Evolutionary conservation across 2,113 vertebrate genomes (phyloP).

Genomic region (Haemorhous mexicanus): DNA sequence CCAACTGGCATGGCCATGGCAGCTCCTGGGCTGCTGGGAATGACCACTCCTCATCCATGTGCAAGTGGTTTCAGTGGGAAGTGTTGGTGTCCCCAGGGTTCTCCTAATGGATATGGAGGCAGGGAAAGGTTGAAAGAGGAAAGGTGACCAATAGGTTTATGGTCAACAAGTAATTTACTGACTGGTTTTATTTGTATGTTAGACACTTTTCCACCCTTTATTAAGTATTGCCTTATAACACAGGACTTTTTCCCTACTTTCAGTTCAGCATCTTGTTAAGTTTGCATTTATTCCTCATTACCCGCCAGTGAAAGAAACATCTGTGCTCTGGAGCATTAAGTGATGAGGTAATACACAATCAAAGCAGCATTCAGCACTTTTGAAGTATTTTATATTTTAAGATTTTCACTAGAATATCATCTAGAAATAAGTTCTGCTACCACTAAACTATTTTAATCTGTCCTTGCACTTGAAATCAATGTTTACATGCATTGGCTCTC

Average conservation of each 20-base stretch:
- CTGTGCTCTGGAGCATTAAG: not conserved
- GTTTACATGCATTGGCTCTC: not conserved
- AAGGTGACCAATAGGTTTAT: not conserved
- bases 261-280: not conserved
- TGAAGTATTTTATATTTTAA: not conserved
- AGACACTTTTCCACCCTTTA: not conserved
- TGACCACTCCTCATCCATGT: not conserved
- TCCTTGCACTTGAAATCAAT: not conserved
- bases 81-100: not conserved
- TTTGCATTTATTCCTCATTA: not conserved
- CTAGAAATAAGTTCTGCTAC: not conserved
- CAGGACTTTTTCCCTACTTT: not conserved
- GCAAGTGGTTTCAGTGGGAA: not conserved
- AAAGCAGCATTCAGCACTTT: not conserved
- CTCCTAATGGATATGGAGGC: not conserved
- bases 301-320: not conserved
- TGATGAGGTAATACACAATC: not conserved
- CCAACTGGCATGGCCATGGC: rapidly evolving
- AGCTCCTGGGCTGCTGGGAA: not conserved
- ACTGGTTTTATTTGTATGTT: not conserved
- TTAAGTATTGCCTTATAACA: not conserved
- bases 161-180: not conserved
- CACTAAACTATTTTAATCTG: not conserved
- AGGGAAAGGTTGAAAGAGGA: not conserved
- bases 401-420: not conserved